These are phyloP conservation scores for Amblyornis subalaris DNA, from an alignment of 2,113 vertebrate genomes.

Conservation along the genomic window DNA sequence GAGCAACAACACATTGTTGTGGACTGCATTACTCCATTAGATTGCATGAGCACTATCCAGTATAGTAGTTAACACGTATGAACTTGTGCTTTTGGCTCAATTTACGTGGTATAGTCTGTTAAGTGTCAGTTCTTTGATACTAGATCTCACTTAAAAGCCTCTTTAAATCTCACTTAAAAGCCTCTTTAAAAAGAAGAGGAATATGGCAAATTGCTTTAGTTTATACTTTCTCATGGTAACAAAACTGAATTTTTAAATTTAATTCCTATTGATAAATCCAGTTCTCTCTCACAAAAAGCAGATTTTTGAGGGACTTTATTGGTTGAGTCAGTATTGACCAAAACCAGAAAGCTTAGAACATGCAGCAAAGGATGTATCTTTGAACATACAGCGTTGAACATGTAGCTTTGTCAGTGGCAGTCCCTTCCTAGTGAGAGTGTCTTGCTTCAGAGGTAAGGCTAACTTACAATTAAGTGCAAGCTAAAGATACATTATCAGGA, in stretches of 20 bases:
- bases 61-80: accelerated
- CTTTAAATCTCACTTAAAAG: not conserved
- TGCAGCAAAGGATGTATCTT: not conserved
- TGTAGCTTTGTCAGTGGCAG: not conserved
- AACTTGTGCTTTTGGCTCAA: not conserved
- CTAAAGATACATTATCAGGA: not conserved
- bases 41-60: accelerated
- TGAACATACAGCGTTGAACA: not conserved
- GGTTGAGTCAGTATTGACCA: not conserved
- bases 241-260: not conserved
- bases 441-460: not conserved
- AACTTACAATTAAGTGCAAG: not conserved
- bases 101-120: not conserved
- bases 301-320: not conserved
- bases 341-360: not conserved
- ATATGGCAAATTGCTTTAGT: not conserved
- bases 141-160: not conserved
- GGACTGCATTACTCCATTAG: not conserved
- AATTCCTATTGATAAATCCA: not conserved
- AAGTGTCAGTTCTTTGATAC: not conserved
- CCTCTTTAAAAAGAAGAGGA: not conserved
- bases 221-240: not conserved
- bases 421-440: not conserved
- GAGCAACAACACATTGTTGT: not conserved
- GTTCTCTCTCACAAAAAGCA: not conserved